A percentile compares a stretch with the other conserved stretches of the same genome.
Evolutionary conservation across 2,113 vertebrate genomes (phyloP).

Genomic region (Nerophis lumbriciformis): DNA sequence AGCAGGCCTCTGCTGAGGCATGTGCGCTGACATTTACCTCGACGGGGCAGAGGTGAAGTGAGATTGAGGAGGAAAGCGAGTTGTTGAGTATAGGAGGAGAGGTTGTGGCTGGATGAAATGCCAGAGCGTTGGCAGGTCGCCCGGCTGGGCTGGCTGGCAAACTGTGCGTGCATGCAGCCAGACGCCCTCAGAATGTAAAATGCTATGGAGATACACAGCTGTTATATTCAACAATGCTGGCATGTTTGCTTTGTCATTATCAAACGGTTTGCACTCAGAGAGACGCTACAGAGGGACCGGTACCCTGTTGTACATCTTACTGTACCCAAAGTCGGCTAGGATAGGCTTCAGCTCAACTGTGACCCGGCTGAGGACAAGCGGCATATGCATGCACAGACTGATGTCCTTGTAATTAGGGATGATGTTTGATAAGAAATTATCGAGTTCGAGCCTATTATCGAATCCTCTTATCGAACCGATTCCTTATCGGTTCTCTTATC

Average conservation of each 20-base stretch:
- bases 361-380: too few relatives aligned
- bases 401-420: too few relatives aligned
- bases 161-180: conserved; percentile 11
- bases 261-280: neutral
- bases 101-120: conserved; percentile 43
- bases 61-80: conserved; percentile 25
- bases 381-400: too few relatives aligned
- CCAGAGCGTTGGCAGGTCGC: conserved; percentile 31
- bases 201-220: neutral
- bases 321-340: too few relatives aligned
- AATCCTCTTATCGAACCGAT: too few relatives aligned
- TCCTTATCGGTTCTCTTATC: too few relatives aligned
- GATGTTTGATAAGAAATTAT: too few relatives aligned
- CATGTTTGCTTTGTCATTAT: neutral
- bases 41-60: conserved; percentile 28
- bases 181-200: conserved; percentile 2
- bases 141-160: conserved; percentile 17
- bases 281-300: neutral
- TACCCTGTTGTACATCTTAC: neutral
- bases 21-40: conserved; percentile 63
- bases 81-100: conserved; percentile 15
- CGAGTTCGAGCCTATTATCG: too few relatives aligned
- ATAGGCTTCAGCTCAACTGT: too few relatives aligned
- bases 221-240: neutral
- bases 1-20: conserved; percentile 39